Base-by-base conservation (phyloP, 2,113 vertebrate genomes). In the Neotragus pygmaeus region DNA sequence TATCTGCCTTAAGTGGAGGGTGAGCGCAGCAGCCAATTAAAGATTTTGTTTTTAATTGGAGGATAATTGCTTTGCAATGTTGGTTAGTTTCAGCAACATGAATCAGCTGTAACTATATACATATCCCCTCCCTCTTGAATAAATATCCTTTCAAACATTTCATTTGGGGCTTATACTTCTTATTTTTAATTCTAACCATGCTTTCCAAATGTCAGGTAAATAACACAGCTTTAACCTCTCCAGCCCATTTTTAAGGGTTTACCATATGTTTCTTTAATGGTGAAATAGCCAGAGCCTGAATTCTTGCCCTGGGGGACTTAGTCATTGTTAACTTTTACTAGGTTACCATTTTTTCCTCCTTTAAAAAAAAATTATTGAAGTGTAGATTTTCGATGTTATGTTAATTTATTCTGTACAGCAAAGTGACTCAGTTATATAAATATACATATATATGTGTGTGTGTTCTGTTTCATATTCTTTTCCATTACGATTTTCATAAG, bases 361-460 rank as follows among this genome's bases (percentile, higher is more conserved):
- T 80, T 16, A 7, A 5, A 49, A 80, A 49, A 43, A 43, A 70
- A 66, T 28, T 80, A 49, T 12, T 49, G 45, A 80, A 21, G 45
- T 51, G 5, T 49, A 49, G 45, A 80, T 51, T 51, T 80, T 49
- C 5, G 11, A 12, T 33, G 16, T 33, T 80, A 15, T 21, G 16
- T 80, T 51, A 49, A 51, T 49, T 49, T 80, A 47, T 51, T 80
- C 28, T 49, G 45, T 21, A 51, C 45, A 80, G 11, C 28, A 80
- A 80, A 33, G 28, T 80, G 77, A 80, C 45, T 51, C 16, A 12
- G 16, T 80, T 77, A 16, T 43, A 27, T 13, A 70, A 3, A 43
- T 75, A 25, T 3, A 2, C 1, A 1, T 64, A 1, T 66, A 0
- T 43, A 1, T 73, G 21, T 39, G 5, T 43, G 36, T 75, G 70